Base-by-base conservation (phyloP, 1,140 invertebrate genomes). In the Xylocopa sonorina region DNA sequence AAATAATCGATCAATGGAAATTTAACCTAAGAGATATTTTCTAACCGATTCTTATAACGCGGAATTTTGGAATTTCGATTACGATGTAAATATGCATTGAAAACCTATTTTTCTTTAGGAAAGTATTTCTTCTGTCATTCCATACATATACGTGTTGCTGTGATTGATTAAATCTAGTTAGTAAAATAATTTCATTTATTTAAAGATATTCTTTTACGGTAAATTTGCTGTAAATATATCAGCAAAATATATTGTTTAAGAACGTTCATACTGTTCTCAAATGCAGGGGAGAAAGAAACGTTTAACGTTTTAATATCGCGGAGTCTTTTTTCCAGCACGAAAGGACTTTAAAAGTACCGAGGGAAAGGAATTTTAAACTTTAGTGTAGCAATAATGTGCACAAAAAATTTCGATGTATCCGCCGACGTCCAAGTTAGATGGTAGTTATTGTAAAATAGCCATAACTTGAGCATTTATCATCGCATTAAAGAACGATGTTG, bases 321-420 rank as follows among this genome's bases (percentile, higher is more conserved):
- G 7, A 16, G 41, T 71, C 55, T 32, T 62, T 6, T 41, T 14
- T 32, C 12, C 32, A 16, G 21, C 66, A 0, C n/a, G 27, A 1
- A 34, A 53, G 41, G 58, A 66, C 34, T 57, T 57, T 48, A 46
- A 72, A 64, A 24, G 16, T 64, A 67, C 16, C 66, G 27, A 7
- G 3, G 18, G 34, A 34, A 41, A n/a, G 18, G 12, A 46, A 57
- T 72, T 46, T 51, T 32, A 51, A 81, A 75, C 32, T 68, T 51
- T 80, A 85, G 80, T 60, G 71, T 88, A 89, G 87, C 83, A 88
- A 89, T 89, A 89, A 89, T 29, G 67, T 88, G 74, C 85, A 89
- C 82, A 82, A 84, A 53, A 87, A 51, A 67, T 71, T 87, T 89
- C 68, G 50, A 88, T 88, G 88, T 87, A 89, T 74, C 69, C 67